Evolutionary conservation across 2,113 vertebrate genomes (phyloP).

Genomic region (Boleophthalmus pectinirostris): DNA sequence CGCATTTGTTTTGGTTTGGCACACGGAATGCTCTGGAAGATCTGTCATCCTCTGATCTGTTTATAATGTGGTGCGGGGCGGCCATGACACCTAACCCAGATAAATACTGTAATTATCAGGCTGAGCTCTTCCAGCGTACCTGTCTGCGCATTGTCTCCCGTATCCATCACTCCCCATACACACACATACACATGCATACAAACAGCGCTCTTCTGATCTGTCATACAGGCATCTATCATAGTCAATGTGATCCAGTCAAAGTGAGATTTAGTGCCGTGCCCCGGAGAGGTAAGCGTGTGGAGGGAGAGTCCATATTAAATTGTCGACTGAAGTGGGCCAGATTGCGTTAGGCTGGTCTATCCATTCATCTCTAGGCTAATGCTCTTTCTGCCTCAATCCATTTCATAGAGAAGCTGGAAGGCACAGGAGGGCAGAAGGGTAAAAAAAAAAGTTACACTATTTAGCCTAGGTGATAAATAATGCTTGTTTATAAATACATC

Average conservation of each 20-base stretch:
- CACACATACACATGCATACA: conserved; percentile 21
- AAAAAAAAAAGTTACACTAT: background rate
- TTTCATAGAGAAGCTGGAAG: conserved; percentile 39
- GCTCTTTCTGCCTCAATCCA: conserved; percentile 58
- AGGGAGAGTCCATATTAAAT: conserved; percentile 67
- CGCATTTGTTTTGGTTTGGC: conserved; percentile 29
- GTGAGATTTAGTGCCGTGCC: conserved; percentile 64
- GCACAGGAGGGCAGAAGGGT: conserved; percentile 28
- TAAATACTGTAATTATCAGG: conserved; percentile 71
- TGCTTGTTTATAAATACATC: background rate
- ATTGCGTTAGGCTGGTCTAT: conserved; percentile 64
- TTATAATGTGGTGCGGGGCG: conserved; percentile 54
- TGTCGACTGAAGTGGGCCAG: conserved; percentile 68
- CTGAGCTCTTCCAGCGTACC: conserved; percentile 64
- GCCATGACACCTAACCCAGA: conserved; percentile 69
- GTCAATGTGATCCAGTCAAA: conserved; percentile 53
- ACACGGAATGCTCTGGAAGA: conserved; percentile 54
- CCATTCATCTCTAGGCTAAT: conserved; percentile 67
- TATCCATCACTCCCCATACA: conserved; percentile 58
- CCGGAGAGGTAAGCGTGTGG: conserved; percentile 44
- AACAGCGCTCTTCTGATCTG: conserved; percentile 38
- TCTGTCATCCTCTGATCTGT: conserved; percentile 54
- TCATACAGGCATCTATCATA: conserved; percentile 64
- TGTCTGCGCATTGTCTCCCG: conserved; percentile 51
- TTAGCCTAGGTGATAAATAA: background rate